phyloP scores from a whole-genome alignment of 2,888 invertebrate species.

The Drosophila sordidapex region DNA sequence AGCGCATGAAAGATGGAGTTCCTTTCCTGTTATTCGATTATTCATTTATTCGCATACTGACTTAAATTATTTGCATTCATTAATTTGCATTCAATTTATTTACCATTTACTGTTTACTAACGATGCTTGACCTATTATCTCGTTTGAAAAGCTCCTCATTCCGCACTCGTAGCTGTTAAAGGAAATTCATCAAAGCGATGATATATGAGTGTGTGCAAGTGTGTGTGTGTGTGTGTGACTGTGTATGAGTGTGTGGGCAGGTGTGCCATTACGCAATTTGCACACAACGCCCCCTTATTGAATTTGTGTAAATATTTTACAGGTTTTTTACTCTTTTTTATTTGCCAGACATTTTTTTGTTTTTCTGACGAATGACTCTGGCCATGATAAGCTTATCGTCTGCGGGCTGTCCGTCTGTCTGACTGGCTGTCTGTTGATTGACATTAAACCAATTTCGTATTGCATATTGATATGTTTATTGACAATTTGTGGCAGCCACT shows the following conservation, averaged over 20 bases:
- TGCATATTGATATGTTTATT: constrained; percentile 75
- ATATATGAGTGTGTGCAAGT: neutral
- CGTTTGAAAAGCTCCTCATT: neutral
- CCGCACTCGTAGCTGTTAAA: constrained; percentile 1
- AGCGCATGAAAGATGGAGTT: neutral
- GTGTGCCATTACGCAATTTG: constrained; percentile 46
- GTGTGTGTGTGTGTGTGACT: neutral
- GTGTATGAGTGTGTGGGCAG: neutral
- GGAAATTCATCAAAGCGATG: constrained; percentile 32
- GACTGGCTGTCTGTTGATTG: constrained; percentile 59
- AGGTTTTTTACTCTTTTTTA: constrained; percentile 19
- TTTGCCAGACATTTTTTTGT: neutral
- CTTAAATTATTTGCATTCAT: neutral
- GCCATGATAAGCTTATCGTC: constrained; percentile 46
- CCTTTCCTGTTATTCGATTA: neutral
- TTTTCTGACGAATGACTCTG: constrained; percentile 56
- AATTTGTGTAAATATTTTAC: constrained; percentile 54
- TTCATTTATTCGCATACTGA: neutral
- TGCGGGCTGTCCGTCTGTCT: constrained; percentile 10
- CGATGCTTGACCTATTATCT: neutral
- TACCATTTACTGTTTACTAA: neutral
- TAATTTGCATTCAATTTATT: neutral
- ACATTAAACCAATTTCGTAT: constrained; percentile 71
- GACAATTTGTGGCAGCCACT: constrained; percentile 62
- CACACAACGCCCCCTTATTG: constrained; percentile 33